These are phyloP conservation scores for Vanessa tameamea DNA, from an alignment of 1,140 invertebrate genomes.

Conservation along the genomic window DNA sequence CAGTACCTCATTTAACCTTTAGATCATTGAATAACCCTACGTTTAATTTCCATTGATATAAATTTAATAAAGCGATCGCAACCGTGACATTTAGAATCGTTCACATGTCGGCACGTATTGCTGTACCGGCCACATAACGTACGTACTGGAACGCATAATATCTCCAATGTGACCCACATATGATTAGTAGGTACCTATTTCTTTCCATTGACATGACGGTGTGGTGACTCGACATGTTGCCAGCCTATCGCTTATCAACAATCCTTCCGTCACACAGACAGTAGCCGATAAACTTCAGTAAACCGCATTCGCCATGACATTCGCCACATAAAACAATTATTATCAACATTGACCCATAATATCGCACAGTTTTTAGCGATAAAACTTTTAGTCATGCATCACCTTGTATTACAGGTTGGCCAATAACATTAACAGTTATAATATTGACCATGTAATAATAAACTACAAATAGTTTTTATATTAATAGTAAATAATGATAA, in stretches of 20 bases:
- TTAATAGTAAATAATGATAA: neutral
- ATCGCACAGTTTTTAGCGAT: conserved; percentile 44
- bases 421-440: conserved; percentile 38
- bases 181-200: conserved; percentile 20
- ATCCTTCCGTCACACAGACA: neutral
- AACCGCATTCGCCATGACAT: conserved; percentile 26
- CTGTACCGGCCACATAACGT: conserved; percentile 17
- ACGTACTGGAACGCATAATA: conserved; percentile 19
- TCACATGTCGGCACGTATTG: conserved; percentile 24
- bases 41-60: conserved; percentile 25
- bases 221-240: conserved; percentile 18
- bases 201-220: conserved; percentile 20
- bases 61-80: conserved; percentile 24
- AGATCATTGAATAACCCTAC: conserved; percentile 8
- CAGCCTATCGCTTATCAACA: neutral
- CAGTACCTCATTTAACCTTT: neutral
- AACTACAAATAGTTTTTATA: conserved; percentile 11
- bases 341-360: conserved; percentile 54
- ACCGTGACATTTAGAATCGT: conserved; percentile 35
- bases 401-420: conserved; percentile 42
- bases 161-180: conserved; percentile 38
- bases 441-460: conserved; percentile 32
- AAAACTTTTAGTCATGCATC: conserved; percentile 47
- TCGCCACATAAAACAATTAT: conserved; percentile 30
- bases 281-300: neutral